phyloP scores from a whole-genome alignment of 1,140 invertebrate species.

The Anoplophora glabripennis region DNA sequence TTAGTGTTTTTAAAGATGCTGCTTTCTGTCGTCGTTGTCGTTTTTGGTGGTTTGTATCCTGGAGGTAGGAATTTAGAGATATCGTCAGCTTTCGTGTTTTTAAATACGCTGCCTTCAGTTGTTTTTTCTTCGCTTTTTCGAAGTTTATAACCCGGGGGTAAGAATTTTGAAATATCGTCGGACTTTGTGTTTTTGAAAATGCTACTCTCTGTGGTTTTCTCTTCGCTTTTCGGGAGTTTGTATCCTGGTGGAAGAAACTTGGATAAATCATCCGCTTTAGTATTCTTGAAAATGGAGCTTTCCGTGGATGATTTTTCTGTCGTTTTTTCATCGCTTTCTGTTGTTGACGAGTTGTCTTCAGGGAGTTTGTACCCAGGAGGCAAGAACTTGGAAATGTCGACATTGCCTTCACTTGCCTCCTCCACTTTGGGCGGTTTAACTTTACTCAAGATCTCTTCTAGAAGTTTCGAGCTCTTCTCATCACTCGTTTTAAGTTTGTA shows the following conservation, averaged over 20 bases:
- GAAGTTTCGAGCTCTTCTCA: constrained; percentile 13
- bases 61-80: constrained; percentile 62
- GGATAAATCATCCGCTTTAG: constrained; percentile 54
- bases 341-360: constrained; percentile 45
- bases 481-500: constrained; percentile 46
- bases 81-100: constrained; percentile 49
- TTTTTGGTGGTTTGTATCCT: constrained; percentile 47
- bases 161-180: constrained; percentile 58
- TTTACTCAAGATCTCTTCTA: constrained; percentile 15
- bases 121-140: constrained; percentile 8
- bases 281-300: constrained; percentile 8
- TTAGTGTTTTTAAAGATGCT: constrained; percentile 17
- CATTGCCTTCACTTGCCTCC: neutral
- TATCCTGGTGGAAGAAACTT: constrained; percentile 62
- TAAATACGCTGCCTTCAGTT: constrained; percentile 25
- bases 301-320: neutral
- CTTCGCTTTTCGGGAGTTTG: constrained; percentile 28
- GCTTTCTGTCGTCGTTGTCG: constrained; percentile 37
- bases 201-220: constrained; percentile 37
- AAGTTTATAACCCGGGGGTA: constrained; percentile 56
- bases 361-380: constrained; percentile 55
- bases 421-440: constrained; percentile 22
- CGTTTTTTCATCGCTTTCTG: constrained; percentile 15
- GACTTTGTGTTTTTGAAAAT: constrained; percentile 18
- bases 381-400: constrained; percentile 59